Evolutionary conservation across 2,888 invertebrate genomes (phyloP), one percentile per base, ranked within the genome.

Genomic region (Conus canariensis): DNA sequence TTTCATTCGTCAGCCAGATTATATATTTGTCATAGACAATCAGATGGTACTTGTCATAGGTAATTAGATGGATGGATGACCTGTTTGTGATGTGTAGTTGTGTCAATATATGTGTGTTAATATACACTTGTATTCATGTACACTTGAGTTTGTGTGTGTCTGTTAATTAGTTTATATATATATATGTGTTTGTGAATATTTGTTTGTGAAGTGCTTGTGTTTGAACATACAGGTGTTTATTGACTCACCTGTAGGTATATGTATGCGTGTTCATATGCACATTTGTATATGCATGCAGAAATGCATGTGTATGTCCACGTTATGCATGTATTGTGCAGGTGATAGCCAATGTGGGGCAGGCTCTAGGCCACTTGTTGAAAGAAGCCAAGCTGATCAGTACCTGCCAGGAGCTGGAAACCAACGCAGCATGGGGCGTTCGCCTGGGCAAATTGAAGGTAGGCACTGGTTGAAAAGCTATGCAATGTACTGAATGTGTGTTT

Each of bases 401-500:
- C 59, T 94, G 93, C 91, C 90, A 93, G 87, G 89, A 91, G 56
- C 90, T 94, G 56, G 93, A 94, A 77, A 93, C 88, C 77, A 93
- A 93, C 90, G 94, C 95, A 22, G 91, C 91, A 45, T 95, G 95
- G 95, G 95, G 95, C 16, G 93, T 94, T 91, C 93, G 93, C 45
- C 93, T 95, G 12, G 92, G 92, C 70, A 95, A 95, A 93, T 91
- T 94, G 74, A 95, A 95, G 93, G 94, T 94, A 90, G 90, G 87
- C 70, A 45, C 90, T 91, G 60, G 45, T 45, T 45, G 45, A 45
- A 45, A 45, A 45, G 45, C 45, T 45, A 45, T 45, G 45, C 45
- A 45, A 4, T 45, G 45, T 16, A 77, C 45, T 45, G 45, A 45
- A 45, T 45, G 45, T 4, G 45, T 85, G n/a, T 82, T 70, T 16